phyloP scores from a whole-genome alignment of 2,888 invertebrate species.

The Lasius platythorax region DNA sequence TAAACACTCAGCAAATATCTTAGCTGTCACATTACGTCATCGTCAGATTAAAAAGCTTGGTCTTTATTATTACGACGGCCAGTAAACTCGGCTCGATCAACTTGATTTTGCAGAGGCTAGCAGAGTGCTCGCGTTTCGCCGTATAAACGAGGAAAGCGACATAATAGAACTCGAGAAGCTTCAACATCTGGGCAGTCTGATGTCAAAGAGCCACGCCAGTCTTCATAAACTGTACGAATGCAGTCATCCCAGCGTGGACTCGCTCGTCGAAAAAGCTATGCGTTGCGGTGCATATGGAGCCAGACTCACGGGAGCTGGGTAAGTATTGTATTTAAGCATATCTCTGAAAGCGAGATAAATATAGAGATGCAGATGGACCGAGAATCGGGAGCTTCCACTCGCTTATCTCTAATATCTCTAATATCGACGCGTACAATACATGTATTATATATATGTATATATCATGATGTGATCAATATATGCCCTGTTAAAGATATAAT shows the following conservation, averaged over 20 bases:
- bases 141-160: slow-evolving; percentile 78
- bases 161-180: slow-evolving; percentile 85
- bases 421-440: background rate
- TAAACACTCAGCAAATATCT: slow-evolving; percentile 51
- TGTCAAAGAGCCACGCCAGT: slow-evolving; percentile 96
- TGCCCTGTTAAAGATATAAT: background rate
- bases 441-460: background rate
- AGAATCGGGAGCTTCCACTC: background rate
- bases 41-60: slow-evolving; percentile 6
- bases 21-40: background rate
- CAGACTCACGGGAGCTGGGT: slow-evolving; percentile 98
- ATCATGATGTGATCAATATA: background rate
- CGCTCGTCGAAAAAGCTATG: slow-evolving; percentile 91
- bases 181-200: slow-evolving; percentile 91
- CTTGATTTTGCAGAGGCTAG: slow-evolving; percentile 90
- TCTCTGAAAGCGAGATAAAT: background rate
- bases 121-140: slow-evolving; percentile 89
- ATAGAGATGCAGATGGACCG: background rate
- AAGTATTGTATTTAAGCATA: slow-evolving; percentile 72
- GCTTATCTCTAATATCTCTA: background rate
- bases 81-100: slow-evolving; percentile 52
- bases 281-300: slow-evolving; percentile 92
- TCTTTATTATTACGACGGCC: slow-evolving; percentile 15
- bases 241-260: slow-evolving; percentile 95
- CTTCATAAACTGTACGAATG: slow-evolving; percentile 96